A percentile compares a stretch with the other conserved stretches of the same genome.
These are phyloP conservation scores for Acronicta aceris DNA, from an alignment of 2,888 invertebrate species.

Conservation along the genomic window DNA sequence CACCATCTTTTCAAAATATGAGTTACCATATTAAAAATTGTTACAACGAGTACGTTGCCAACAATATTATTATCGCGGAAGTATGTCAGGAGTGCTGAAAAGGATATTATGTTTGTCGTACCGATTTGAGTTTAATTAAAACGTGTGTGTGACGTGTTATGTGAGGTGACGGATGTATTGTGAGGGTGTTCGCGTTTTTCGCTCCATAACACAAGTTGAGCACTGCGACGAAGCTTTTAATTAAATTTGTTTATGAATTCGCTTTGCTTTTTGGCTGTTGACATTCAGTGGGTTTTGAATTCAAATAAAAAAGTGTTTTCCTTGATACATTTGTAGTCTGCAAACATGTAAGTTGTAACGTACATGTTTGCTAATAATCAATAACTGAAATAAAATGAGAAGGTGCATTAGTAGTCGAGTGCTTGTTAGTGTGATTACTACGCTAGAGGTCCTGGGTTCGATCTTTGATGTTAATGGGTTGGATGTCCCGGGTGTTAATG, in stretches of 20 bases:
- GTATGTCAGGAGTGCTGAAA: conserved; percentile 12
- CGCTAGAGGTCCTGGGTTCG: too few species aligned
- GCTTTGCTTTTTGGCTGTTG: background rate
- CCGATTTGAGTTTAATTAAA: conserved; percentile 44
- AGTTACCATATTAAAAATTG: too few species aligned
- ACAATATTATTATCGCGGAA: background rate
- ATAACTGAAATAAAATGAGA: too few species aligned
- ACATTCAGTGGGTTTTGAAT: background rate
- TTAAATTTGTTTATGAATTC: conserved; percentile 37
- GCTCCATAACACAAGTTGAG: conserved; percentile 9
- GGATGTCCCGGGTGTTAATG: too few species aligned
- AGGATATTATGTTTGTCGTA: conserved; percentile 9
- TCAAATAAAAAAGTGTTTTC: background rate
- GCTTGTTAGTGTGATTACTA: too few species aligned
- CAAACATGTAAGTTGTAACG: too few species aligned
- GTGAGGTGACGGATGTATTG: conserved; percentile 26
- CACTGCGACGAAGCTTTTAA: conserved; percentile 29
- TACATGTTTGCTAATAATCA: too few species aligned
- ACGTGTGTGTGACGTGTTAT: conserved; percentile 12
- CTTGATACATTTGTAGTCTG: too few species aligned
- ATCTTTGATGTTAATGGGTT: too few species aligned
- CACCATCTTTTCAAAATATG: too few species aligned
- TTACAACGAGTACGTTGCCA: background rate
- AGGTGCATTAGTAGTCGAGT: too few species aligned
- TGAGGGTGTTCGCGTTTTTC: conserved; percentile 21